Evolutionary conservation across 2,797 vertebrate genomes (phyloP).

Genomic region (Brachyalestes nurse): DNA sequence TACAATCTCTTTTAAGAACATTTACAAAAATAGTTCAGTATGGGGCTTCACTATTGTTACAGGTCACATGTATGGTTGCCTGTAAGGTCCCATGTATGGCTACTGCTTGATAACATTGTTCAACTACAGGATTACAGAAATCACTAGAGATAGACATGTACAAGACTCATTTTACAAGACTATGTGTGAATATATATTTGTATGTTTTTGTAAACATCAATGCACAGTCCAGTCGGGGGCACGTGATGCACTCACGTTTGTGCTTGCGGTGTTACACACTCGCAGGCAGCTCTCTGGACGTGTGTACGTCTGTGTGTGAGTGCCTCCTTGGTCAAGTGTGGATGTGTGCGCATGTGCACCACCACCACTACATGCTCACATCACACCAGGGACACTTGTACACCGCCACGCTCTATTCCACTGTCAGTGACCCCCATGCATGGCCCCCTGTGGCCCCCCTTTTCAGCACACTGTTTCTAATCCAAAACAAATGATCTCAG

Average conservation of each 20-base stretch:
- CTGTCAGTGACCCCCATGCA: conserved; percentile 55
- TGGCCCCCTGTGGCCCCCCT: conserved; percentile 41
- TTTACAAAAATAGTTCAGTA: too few relatives aligned
- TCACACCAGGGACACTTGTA: conserved; percentile 76
- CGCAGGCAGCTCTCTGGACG: neutral
- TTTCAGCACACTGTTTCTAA: conserved; percentile 80
- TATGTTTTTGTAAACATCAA: neutral
- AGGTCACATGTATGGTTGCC: too few relatives aligned
- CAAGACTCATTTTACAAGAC: neutral
- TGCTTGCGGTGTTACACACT: neutral
- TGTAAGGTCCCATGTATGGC: too few relatives aligned
- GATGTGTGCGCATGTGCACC: conserved; percentile 16
- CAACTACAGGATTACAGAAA: too few relatives aligned
- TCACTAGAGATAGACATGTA: neutral
- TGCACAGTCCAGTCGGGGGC: neutral
- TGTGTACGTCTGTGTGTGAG: neutral
- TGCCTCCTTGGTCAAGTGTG: conserved; percentile 4
- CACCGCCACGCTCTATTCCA: conserved; percentile 77
- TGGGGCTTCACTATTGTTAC: too few relatives aligned
- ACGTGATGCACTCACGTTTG: neutral
- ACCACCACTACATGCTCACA: conserved; percentile 47
- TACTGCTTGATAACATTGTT: too few relatives aligned
- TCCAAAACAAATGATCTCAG: conserved; percentile 84
- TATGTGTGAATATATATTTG: too few relatives aligned
- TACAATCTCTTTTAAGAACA: too few relatives aligned